Base-by-base conservation (phyloP, 1,140 invertebrate species). In the Elymnias hypermnestra region DNA sequence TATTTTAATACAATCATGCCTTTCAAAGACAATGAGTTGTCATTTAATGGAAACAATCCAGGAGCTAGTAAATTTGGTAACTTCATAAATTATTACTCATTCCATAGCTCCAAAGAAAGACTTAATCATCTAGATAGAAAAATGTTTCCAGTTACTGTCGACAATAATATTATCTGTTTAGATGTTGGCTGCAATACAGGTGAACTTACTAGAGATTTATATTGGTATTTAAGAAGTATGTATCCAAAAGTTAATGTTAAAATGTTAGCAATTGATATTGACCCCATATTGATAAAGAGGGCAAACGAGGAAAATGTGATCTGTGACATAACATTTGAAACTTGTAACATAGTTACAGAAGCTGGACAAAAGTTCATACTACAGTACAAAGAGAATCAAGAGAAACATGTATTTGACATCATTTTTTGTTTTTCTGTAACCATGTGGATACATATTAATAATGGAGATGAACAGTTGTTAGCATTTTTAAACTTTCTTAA, bases 361-460 rank as follows among this genome's bases (percentile, higher is more conserved):
- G 46, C 70, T 9, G 67, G 81, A 5, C 57, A 77, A 26, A 31
- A 73, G 3, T 17, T 64, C 5, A 59, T 92, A 3, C 48, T 73
- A 2, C 33, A 67, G 0, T 90, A 88, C 70, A 63, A 92, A 37
- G 36, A 63, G 5, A 50, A 48, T 0, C 43, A 84, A 44, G 55
- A 79, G 1, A 87, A 81, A 41, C 36, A 57, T 1, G 83, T 79
- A 48, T 95, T 95, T 79, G 90, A 94, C 78, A 86, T 90, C 8
- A 85, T 89, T 15, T 94, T 93, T 71, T 94, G 92, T 67, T 94
- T 95, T 75, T 94, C 94, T 9, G 89, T 94, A 7, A 94, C 93
- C 8, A 94, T 95, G 93, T 95, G 94, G 94, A 93, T 95, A 55
- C 94, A 95, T 75, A 64, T 95, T 14, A 95, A 95, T 72, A 83